These are phyloP conservation scores for Clarias laeviceps DNA, from an alignment of 2,797 vertebrate species.

Conservation along the genomic window DNA sequence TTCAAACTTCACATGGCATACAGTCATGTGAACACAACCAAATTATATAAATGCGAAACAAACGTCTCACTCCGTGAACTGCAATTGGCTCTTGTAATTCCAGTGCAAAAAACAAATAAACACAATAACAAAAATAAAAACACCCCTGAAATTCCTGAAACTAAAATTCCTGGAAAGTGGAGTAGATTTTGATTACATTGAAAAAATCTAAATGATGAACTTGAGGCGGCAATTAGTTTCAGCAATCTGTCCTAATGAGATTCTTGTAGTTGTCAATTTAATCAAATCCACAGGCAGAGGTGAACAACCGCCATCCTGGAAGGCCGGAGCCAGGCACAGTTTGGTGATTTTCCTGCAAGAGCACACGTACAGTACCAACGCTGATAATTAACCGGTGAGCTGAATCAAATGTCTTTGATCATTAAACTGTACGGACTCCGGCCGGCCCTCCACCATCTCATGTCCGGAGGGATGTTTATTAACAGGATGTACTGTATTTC, in stretches of 20 bases:
- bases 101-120: no score
- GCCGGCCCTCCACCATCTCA: slow-evolving; percentile 1
- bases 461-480: slow-evolving; percentile 16
- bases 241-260: neutral
- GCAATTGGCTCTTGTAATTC: neutral
- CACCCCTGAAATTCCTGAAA: neutral
- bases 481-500: neutral
- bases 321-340: neutral
- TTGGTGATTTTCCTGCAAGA: neutral
- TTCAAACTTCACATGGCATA: neutral
- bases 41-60: no score
- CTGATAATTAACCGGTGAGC: neutral
- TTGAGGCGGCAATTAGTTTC: neutral
- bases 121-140: neutral
- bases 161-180: neutral
- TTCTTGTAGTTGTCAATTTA: neutral
- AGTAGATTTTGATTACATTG: neutral
- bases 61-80: neutral
- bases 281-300: slow-evolving; percentile 8
- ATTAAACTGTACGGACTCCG: neutral
- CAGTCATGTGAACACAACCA: neutral
- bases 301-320: neutral
- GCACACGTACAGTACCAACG: neutral
- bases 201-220: neutral
- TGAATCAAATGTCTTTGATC: slow-evolving; percentile 3